Evolutionary conservation across 1,140 invertebrate genomes (phyloP).

Genomic region (Danaus plexippus): DNA sequence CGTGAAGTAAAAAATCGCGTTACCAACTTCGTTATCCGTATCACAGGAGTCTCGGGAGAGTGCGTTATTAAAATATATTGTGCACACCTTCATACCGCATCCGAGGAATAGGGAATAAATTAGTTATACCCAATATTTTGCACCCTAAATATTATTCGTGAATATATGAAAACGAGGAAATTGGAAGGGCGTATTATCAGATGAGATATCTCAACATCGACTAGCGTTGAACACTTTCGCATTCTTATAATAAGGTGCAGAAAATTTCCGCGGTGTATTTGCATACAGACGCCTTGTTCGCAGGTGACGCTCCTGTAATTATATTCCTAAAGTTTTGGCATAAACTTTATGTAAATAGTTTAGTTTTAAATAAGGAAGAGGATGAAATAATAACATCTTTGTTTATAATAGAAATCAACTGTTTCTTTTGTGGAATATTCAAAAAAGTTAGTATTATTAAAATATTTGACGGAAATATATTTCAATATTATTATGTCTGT

Average conservation of each 20-base stretch:
- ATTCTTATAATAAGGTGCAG: constrained; percentile 64
- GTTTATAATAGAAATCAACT: too few species aligned
- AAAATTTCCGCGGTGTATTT: constrained; percentile 54
- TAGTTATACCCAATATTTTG: constrained; percentile 69
- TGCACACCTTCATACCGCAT: constrained; percentile 50
- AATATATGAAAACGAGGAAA: constrained; percentile 57
- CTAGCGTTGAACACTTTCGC: constrained; percentile 37
- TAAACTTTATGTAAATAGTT: constrained; percentile 52
- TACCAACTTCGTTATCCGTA: constrained; percentile 57
- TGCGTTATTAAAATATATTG: constrained; percentile 70
- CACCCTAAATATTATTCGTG: constrained; percentile 64
- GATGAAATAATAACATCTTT: too few species aligned
- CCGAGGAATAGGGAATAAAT: constrained; percentile 60
- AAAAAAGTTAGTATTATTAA: too few species aligned
- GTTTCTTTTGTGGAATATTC: too few species aligned
- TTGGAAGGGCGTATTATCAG: constrained; percentile 63
- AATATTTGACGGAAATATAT: too few species aligned
- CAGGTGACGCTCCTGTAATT: constrained; percentile 64
- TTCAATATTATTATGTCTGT: too few species aligned
- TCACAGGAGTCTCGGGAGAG: constrained; percentile 54
- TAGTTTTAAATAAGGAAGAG: constrained; percentile 1
- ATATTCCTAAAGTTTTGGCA: constrained; percentile 50
- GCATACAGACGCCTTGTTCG: constrained; percentile 52
- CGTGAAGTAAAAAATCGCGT: constrained; percentile 55
- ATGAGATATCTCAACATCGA: constrained; percentile 45